Conservation (phyloP, 2,888 invertebrate genomes). For the Eudasyphora cyanicolor region DNA sequence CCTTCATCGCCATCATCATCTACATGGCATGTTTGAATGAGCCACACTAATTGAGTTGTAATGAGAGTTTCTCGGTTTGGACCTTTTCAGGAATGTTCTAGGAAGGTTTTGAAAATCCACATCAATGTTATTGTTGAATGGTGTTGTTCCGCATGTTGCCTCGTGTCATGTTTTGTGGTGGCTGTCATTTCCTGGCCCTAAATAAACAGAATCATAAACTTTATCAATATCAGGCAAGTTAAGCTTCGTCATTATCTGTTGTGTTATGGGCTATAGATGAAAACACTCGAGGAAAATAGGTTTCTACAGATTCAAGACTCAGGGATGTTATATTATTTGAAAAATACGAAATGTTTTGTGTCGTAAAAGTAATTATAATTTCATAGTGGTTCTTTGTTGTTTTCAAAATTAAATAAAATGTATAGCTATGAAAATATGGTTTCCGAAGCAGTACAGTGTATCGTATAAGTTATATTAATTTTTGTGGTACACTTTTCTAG, state of each 20-base stretch:
- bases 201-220: slow-evolving; percentile 31
- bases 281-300: not conserved
- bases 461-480: no score
- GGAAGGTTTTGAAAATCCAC: no score
- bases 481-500: no score
- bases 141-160: not conserved
- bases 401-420: no score
- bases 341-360: no score
- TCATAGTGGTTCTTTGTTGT: no score
- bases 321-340: not conserved
- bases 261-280: not conserved
- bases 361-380: no score
- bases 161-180: not conserved
- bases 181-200: slow-evolving; percentile 3
- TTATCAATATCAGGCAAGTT: slow-evolving; percentile 30
- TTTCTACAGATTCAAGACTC: not conserved
- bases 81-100: not conserved
- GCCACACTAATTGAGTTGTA: slow-evolving; percentile 27
- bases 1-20: not conserved
- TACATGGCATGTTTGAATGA: not conserved
- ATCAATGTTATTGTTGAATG: not conserved
- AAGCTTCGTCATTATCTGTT: not conserved
- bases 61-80: slow-evolving; percentile 1
- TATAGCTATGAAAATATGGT: no score
- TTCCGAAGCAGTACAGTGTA: no score